Conservation (phyloP, 2,113 vertebrate genomes). For the Syngnathus scovelli region DNA sequence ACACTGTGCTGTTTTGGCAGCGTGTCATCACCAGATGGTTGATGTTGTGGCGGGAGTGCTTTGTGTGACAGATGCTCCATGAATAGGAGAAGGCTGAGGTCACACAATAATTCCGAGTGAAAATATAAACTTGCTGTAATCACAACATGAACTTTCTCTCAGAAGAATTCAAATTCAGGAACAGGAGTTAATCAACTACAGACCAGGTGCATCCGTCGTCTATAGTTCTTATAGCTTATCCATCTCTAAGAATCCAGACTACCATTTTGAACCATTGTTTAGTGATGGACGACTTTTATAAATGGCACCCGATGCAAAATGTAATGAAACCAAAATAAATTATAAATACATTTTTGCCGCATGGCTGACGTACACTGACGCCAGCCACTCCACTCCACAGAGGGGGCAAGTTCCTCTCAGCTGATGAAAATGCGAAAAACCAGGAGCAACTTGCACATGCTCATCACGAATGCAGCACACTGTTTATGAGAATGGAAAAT, state of each 20-base stretch:
- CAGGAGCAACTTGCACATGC: background rate
- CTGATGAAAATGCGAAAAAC: background rate
- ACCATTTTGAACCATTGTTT: no score
- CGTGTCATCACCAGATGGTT: background rate
- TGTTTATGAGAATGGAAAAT: background rate
- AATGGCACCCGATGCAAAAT: no score
- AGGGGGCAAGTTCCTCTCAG: background rate
- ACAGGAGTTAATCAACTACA: no score
- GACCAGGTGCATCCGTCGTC: no score
- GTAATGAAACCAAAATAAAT: no score
- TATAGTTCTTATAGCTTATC: no score
- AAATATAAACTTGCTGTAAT: no score
- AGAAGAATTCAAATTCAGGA: no score
- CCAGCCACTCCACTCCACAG: background rate
- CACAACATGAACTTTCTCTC: no score
- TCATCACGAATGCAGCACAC: background rate
- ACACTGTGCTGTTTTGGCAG: constrained; percentile 18
- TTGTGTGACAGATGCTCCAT: constrained; percentile 12
- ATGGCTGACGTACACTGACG: background rate
- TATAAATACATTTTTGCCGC: background rate
- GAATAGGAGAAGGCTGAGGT: constrained; percentile 1
- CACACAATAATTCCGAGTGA: background rate
- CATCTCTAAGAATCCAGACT: no score
- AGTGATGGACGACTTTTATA: no score
- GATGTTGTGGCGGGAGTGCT: constrained; percentile 12